Evolutionary conservation across 2,888 invertebrate species (phyloP).

Genomic region (Apamea monoglypha): DNA sequence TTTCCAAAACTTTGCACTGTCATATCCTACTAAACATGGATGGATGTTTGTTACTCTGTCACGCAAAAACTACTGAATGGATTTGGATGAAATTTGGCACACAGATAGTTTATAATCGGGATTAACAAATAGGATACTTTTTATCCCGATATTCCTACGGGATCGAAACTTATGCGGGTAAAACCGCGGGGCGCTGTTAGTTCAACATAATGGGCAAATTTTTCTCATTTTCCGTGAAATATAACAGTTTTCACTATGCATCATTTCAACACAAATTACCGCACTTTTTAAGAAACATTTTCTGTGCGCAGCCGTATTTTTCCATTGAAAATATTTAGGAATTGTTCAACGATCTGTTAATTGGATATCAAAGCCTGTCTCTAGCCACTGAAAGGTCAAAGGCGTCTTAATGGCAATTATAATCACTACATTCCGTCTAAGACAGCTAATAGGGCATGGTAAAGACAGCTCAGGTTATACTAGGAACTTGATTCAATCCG

Average conservation of each 20-base stretch:
- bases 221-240: neutral
- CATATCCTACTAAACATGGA: neutral
- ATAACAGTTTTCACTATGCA: neutral
- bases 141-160: too few relatives aligned
- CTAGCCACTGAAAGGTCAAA: neutral
- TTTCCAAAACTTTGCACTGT: neutral
- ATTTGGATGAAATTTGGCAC: too few relatives aligned
- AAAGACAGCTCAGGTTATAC: slow-evolving; percentile 12
- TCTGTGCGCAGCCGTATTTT: neutral
- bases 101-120: too few relatives aligned
- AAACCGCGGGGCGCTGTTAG: too few relatives aligned
- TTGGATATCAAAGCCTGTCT: too few relatives aligned
- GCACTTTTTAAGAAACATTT: neutral
- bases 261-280: neutral
- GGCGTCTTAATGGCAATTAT: neutral
- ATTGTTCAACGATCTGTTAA: neutral
- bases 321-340: neutral
- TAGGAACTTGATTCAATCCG: slow-evolving; percentile 22
- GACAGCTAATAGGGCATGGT: neutral
- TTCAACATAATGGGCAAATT: neutral
- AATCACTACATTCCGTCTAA: neutral
- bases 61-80: too few relatives aligned
- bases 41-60: too few relatives aligned
- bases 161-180: too few relatives aligned
- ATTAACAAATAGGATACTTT: too few relatives aligned